Evolutionary conservation across 2,888 invertebrate genomes (phyloP).

Genomic region (Catocala sponsa): DNA sequence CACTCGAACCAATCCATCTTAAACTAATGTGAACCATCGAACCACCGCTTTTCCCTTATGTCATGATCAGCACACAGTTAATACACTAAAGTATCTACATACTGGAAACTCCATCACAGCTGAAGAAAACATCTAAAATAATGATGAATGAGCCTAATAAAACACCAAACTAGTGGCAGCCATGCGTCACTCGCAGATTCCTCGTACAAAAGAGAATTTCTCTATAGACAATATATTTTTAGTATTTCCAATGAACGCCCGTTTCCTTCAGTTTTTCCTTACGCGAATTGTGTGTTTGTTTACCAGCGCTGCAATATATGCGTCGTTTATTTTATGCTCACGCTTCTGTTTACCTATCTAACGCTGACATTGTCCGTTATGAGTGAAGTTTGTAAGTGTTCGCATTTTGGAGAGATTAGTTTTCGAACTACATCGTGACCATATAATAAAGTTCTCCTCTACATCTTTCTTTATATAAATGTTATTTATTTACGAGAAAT

Average conservation of each 20-base stretch:
- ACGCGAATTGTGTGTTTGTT: constrained; percentile 30
- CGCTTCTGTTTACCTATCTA: constrained; percentile 4
- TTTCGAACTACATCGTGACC: too few species aligned
- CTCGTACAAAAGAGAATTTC: constrained; percentile 34
- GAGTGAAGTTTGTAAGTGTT: background rate
- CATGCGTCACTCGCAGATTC: constrained; percentile 28
- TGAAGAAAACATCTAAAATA: background rate
- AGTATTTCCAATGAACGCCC: constrained; percentile 38
- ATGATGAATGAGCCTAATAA: constrained; percentile 7
- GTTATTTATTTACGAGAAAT: too few species aligned
- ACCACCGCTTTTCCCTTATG: background rate
- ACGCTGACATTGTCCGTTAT: too few species aligned
- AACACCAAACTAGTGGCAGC: constrained; percentile 3
- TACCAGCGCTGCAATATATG: constrained; percentile 31
- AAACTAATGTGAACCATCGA: background rate
- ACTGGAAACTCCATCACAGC: background rate
- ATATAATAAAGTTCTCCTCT: too few species aligned
- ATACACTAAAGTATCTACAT: background rate
- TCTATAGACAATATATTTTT: constrained; percentile 46
- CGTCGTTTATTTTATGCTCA: constrained; percentile 15
- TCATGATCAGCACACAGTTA: too few species aligned
- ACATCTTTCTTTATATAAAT: too few species aligned
- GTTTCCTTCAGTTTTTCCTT: constrained; percentile 42
- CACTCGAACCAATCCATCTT: too few species aligned
- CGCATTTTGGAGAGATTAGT: background rate